Evolutionary conservation across 1,140 invertebrate species (phyloP), one percentile per base, ranked within the genome.

Genomic region (Diachasmimorpha longicaudata): DNA sequence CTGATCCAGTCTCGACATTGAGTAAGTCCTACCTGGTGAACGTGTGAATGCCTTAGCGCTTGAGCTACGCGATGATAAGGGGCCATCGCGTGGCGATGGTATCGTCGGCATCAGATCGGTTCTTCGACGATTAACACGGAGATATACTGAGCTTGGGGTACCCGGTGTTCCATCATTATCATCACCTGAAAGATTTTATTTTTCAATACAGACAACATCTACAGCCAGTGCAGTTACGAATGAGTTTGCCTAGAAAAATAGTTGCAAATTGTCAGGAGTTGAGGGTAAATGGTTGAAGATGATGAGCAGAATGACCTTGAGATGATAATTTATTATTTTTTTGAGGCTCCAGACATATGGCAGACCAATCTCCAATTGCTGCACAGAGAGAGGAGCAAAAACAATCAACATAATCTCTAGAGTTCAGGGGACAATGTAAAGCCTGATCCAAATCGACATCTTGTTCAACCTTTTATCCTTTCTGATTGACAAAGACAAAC

Each of bases 31-130:
- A 94, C 94, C 94, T 94, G 92, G 92, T 84, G 92, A 93, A 83
- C 92, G 90, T 83, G 91, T 91, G 83, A 93, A 92, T 79, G 91
- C 89, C 87, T 92, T 92, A 77, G 88, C 81, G 85, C 88, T 86
- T 85, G 88, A 85, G 81, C 86, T 85, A 85, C 90, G 85, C 77
- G 90, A 83, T 78, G 58, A 25, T 78, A 91, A 89, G 82, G 85
- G 83, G 70, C 84, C 82, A 37, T 93, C 91, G 78, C 93, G 91
- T 67, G 92, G 91, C 79, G 94, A 93, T 72, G 95, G 95, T 87
- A 96, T 92, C 79, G 96, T 97, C 76, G 96, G 96, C 90, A 96
- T 95, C 85, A 97, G 90, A 89, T 97, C 96, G 74, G 96, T 97
- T 86, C 95, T 94, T 78, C 95, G 92, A 78, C 96, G 92, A 78